These are phyloP conservation scores for Chrysolina americana DNA, from an alignment of 2,888 invertebrate species.

Conservation along the genomic window DNA sequence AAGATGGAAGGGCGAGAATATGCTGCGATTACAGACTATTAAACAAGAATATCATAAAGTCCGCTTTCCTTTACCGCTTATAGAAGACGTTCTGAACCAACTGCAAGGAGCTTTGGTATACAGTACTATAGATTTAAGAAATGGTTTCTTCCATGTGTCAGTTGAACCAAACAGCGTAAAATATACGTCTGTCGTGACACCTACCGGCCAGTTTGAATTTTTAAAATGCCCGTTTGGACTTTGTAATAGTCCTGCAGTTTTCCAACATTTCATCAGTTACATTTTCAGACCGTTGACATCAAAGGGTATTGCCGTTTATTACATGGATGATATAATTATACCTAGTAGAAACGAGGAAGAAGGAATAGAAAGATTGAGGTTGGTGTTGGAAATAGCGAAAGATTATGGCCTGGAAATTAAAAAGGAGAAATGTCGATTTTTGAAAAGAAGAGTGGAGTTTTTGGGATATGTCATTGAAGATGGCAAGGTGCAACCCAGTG, in stretches of 20 bases:
- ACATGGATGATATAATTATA: constrained; percentile 45
- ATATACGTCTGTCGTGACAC: constrained; percentile 65
- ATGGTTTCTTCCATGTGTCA: constrained; percentile 63
- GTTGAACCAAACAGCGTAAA: constrained; percentile 54
- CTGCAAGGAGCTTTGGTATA: constrained; percentile 54
- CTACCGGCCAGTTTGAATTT: constrained; percentile 65
- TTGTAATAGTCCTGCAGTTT: constrained; percentile 35
- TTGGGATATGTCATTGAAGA: too few relatives aligned
- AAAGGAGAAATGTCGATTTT: too few relatives aligned
- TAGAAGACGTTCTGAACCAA: constrained; percentile 55
- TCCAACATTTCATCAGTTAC: constrained; percentile 33
- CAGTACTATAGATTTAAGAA: constrained; percentile 51
- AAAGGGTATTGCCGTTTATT: constrained; percentile 28
- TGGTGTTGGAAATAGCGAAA: too few relatives aligned
- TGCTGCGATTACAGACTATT: constrained; percentile 44
- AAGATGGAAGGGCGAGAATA: constrained; percentile 40
- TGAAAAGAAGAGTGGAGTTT: too few relatives aligned
- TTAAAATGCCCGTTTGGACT: constrained; percentile 65
- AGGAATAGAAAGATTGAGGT: constrained; percentile 31
- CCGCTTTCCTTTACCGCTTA: constrained; percentile 52
- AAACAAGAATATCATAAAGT: constrained; percentile 46
- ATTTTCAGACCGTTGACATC: constrained; percentile 32
- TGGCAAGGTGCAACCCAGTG: too few relatives aligned
- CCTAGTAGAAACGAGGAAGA: constrained; percentile 38
- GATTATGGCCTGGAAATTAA: too few relatives aligned